Conservation (phyloP, 92 coral and sea anemone species). For the Phymanthus crucifer region DNA sequence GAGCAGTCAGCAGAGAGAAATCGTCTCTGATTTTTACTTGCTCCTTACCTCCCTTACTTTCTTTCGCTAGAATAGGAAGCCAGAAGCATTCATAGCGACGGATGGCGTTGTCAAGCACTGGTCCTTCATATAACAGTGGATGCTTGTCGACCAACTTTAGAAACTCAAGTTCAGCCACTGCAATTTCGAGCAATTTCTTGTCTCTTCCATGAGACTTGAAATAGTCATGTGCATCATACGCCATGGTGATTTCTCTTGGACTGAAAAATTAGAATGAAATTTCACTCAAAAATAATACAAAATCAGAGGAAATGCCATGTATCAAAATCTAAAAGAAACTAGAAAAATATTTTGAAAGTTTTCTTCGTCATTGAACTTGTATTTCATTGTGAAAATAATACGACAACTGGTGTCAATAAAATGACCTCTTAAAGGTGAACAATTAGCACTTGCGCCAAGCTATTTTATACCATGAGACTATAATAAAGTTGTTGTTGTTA, state of each 20-base stretch:
- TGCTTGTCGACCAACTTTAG: conserved; percentile 36
- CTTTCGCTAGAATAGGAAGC: conserved; percentile 58
- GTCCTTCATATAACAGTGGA: conserved; percentile 40
- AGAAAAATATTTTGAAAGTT: too few species aligned
- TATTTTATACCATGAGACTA: too few species aligned
- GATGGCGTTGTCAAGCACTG: conserved; percentile 54
- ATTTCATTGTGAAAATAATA: too few species aligned
- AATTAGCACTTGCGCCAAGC: too few species aligned
- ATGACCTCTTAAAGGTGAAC: too few species aligned
- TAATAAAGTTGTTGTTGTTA: too few species aligned
- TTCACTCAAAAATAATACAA: background rate
- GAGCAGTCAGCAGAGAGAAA: conserved; percentile 52
- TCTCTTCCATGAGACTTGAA: conserved; percentile 4
- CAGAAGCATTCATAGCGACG: conserved; percentile 65
- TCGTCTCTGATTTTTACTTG: conserved; percentile 9
- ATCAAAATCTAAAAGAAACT: too few species aligned
- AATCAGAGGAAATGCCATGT: background rate
- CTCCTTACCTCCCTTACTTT: conserved; percentile 9
- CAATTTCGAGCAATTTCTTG: conserved; percentile 24
- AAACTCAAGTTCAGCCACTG: conserved; percentile 49
- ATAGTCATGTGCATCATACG: conserved; percentile 1
- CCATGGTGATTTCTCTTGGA: background rate
- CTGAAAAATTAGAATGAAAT: background rate
- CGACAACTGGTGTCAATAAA: too few species aligned
- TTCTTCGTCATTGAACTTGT: too few species aligned